Base-by-base conservation (phyloP, 2,113 vertebrate genomes). In the Paratilapia polleni region DNA sequence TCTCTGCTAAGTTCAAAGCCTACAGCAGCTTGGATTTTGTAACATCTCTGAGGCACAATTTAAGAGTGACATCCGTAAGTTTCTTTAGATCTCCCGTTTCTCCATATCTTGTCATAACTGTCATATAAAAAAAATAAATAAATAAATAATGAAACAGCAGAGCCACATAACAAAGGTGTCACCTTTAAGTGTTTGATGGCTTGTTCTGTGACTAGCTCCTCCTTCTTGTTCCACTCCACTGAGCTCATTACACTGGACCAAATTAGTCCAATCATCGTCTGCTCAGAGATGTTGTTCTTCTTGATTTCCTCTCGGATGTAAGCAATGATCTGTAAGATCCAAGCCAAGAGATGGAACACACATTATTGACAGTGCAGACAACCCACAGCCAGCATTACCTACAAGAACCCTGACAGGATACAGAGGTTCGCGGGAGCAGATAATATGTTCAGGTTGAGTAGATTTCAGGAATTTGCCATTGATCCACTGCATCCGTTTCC, bases 191-290 rank as follows among this genome's bases (percentile, higher is more conserved):
- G 98, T 97, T 99, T 99, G 95, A 99, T 99, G 97, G 98, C 98
- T 97, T 99, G 98, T 94, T 99, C 98, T 52, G 98, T 98, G 93
- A 99, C 97, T 75, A 99, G 96, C 96, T 99, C 98, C 95, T 99
- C 98, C 80, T 99, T 99, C 95, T 99, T 99, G 95, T 99, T 99
- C 98, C 98, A 99, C 83, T 99, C 98, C 83, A 99, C 97, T 0
- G 96, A 97, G 94, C 97, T 98, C 98, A 99, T 99, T 19, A 99
- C 97, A 47, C 98, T 98, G 59, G 97, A 97, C 98, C 98, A 99
- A 68, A 99, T 95, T 56, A 99, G 97, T 76, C 97, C 94, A 36
- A 99, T 97, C 92, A 98, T 97, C 0, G 97, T 97, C 91, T 98
- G 97, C 91, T 99, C 98, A 0, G 97, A 97, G 93, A 99, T 99